phyloP scores from a whole-genome alignment of 2,888 invertebrate genomes.

The Drosophila multiciliata region DNA sequence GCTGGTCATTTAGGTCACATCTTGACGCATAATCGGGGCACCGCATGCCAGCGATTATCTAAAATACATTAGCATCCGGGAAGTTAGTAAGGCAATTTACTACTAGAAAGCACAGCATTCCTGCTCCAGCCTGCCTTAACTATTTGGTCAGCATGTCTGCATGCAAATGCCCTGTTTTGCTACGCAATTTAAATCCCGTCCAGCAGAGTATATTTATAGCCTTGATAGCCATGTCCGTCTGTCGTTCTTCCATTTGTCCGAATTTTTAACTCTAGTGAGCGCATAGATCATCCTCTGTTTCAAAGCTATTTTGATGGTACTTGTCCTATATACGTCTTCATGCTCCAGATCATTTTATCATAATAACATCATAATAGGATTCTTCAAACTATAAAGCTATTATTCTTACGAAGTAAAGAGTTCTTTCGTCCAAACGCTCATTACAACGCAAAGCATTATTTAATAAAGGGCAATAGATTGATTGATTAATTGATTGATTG shows the following conservation, averaged over 20 bases:
- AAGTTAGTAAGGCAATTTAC: conserved; percentile 42
- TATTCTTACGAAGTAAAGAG: not conserved
- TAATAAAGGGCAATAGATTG: too few relatives aligned
- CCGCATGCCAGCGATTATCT: conserved; percentile 67
- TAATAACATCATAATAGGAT: not conserved
- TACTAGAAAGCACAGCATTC: conserved; percentile 27
- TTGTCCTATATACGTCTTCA: too few relatives aligned
- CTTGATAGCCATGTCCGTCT: not conserved
- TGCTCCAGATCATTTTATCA: not conserved
- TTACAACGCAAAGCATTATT: not conserved
- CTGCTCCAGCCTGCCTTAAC: conserved; percentile 9
- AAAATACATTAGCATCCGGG: conserved; percentile 63
- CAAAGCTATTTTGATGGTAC: not conserved
- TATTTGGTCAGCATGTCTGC: conserved; percentile 18
- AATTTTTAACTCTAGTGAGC: not conserved
- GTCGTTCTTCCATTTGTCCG: not conserved
- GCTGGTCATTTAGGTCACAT: conserved; percentile 26
- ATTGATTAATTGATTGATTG: not conserved
- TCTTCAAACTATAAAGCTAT: not conserved
- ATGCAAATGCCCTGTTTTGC: conserved; percentile 35
- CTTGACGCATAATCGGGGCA: conserved; percentile 42
- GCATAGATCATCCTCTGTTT: too few relatives aligned
- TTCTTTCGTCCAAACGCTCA: not conserved
- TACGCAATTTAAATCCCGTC: too few relatives aligned
- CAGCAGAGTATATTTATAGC: not conserved